Conservation (phyloP, 2,113 vertebrate genomes). For the Cololabis saira region DNA sequence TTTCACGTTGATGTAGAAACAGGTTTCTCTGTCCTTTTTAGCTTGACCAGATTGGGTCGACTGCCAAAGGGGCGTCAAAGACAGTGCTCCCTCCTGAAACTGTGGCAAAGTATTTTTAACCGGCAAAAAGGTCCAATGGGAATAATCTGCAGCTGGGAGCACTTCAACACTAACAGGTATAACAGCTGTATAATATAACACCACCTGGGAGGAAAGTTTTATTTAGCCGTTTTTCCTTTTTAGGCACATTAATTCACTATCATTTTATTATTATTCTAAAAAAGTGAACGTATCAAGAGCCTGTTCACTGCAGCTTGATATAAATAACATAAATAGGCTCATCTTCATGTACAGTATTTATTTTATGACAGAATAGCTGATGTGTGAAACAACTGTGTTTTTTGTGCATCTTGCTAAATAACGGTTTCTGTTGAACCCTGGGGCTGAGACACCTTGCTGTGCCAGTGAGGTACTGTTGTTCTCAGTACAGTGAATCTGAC, state of each 20-base stretch:
- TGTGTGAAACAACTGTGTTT: not conserved
- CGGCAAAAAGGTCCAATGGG: constrained; percentile 67
- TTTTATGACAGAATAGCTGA: not conserved
- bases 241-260: constrained; percentile 12
- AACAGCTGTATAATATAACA: constrained; percentile 55
- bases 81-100: constrained; percentile 56
- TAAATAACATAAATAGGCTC: too few relatives aligned
- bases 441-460: constrained; percentile 8
- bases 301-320: too few relatives aligned
- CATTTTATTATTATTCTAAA: too few relatives aligned
- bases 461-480: constrained; percentile 29
- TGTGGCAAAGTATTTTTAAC: constrained; percentile 76
- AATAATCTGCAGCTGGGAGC: constrained; percentile 47
- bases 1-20: constrained; percentile 28
- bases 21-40: constrained; percentile 63
- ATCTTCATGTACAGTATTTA: too few relatives aligned
- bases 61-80: constrained; percentile 62
- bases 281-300: too few relatives aligned
- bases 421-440: constrained; percentile 17
- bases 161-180: constrained; percentile 63
- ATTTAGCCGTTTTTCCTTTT: constrained; percentile 35
- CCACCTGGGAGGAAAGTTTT: constrained; percentile 61
- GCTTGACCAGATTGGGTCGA: constrained; percentile 47
- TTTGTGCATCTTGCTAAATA: constrained; percentile 28
- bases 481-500: constrained; percentile 61